Percentiles rank a stretch among this genome's conserved stretches.
Evolutionary conservation across 1,140 invertebrate genomes (phyloP).

Genomic region (Heliconius hewitsoni): DNA sequence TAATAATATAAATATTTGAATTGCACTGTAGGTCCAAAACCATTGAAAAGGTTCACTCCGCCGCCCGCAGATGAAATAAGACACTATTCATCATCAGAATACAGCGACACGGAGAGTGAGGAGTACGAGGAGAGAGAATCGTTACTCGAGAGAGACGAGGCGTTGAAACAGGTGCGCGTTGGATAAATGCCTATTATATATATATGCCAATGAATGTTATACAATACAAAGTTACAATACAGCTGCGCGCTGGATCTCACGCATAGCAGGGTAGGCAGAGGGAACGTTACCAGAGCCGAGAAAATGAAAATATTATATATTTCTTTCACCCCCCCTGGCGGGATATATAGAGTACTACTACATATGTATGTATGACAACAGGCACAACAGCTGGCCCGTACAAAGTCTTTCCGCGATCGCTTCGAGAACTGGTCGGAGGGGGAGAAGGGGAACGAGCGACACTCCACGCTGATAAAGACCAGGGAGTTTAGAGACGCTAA

Average conservation of each 20-base stretch:
- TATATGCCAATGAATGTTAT: too few species aligned
- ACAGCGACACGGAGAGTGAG: conserved; percentile 74
- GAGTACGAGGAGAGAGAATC: conserved; percentile 83
- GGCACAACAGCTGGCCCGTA: conserved; percentile 90
- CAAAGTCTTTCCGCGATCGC: conserved; percentile 92
- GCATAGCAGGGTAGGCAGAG: too few species aligned
- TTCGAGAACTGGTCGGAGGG: conserved; percentile 95
- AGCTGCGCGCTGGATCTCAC: too few species aligned
- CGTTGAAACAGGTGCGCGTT: conserved; percentile 76
- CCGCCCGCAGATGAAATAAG: conserved; percentile 87
- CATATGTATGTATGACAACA: conserved; percentile 51
- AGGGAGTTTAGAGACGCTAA: conserved; percentile 37
- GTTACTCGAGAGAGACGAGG: conserved; percentile 82
- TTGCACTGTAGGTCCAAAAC: conserved; percentile 85
- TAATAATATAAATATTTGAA: not conserved
- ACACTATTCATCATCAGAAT: conserved; percentile 80
- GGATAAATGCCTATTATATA: too few species aligned
- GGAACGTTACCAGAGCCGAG: too few species aligned
- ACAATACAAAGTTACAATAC: too few species aligned
- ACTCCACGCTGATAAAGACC: conserved; percentile 38
- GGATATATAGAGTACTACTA: not conserved
- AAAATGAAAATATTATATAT: not conserved
- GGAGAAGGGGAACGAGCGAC: conserved; percentile 83
- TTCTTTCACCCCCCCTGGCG: not conserved
- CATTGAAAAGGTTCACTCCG: conserved; percentile 93